Conservation (phyloP, 2,888 invertebrate genomes). For the Pseudoips prasinana region DNA sequence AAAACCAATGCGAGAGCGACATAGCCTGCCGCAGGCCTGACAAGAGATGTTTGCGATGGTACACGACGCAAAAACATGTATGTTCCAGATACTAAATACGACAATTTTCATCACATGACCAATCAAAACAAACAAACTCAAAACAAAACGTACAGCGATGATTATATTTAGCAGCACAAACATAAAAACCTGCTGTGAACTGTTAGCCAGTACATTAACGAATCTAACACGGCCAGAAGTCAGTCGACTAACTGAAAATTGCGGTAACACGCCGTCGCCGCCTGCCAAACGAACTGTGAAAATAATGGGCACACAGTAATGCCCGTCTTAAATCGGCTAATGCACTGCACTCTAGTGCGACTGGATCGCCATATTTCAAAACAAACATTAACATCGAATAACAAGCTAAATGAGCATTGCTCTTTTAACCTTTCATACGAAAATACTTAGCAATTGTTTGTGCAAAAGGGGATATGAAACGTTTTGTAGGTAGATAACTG, state of each 20-base stretch:
- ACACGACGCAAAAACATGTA: no score
- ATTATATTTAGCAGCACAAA: constrained; percentile 2
- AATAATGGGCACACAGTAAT: constrained; percentile 62
- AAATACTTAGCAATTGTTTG: no score
- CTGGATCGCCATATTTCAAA: constrained; percentile 32
- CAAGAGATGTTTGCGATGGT: no score
- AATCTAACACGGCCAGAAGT: constrained; percentile 35
- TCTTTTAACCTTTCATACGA: no score
- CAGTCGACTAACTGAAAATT: constrained; percentile 47
- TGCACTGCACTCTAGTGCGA: constrained; percentile 41
- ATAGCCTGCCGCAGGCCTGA: no score
- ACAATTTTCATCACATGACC: no score
- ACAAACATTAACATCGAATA: constrained; percentile 21
- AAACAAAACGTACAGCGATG: neutral
- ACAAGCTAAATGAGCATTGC: constrained; percentile 9
- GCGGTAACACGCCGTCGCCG: constrained; percentile 38
- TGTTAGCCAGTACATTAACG: constrained; percentile 48
- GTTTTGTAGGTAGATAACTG: no score
- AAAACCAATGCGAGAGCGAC: no score
- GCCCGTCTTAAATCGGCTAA: constrained; percentile 64
- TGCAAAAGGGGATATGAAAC: no score
- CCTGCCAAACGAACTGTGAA: constrained; percentile 68
- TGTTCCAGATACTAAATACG: no score
- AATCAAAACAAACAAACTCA: no score
- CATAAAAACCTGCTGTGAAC: constrained; percentile 37